Evolutionary conservation across 2,113 vertebrate species (phyloP).

Genomic region (Tylochromis polylepis): DNA sequence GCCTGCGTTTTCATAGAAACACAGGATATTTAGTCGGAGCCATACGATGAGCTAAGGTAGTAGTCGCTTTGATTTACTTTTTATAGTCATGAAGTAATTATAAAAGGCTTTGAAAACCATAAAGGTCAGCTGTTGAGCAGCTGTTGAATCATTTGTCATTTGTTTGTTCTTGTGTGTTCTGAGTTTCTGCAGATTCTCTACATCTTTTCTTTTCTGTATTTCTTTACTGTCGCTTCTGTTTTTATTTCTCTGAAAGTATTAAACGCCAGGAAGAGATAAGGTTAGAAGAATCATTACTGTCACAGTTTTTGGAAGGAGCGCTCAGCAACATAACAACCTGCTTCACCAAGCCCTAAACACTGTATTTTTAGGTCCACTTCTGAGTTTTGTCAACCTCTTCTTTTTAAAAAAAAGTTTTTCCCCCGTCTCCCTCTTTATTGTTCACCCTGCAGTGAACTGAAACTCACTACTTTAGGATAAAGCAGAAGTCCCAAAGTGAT

Average conservation of each 20-base stretch:
- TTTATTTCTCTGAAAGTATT: neutral
- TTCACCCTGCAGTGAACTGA: neutral
- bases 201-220: neutral
- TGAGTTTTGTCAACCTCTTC: neutral
- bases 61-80: neutral
- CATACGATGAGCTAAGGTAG: neutral
- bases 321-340: neutral
- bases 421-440: neutral
- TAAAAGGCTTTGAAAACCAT: neutral
- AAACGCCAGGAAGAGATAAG: neutral
- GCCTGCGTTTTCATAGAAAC: neutral
- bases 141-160: neutral
- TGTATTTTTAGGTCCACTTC: neutral
- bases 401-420: neutral
- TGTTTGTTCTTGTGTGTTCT: neutral
- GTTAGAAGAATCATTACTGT: neutral
- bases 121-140: neutral
- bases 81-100: neutral
- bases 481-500: neutral
- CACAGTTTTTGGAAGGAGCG: neutral
- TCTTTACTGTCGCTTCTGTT: neutral
- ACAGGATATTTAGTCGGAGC: neutral
- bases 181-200: neutral
- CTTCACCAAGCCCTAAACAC: neutral
- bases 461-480: neutral